Percentiles rank a stretch among this genome's conserved stretches.
Evolutionary conservation across 2,797 vertebrate genomes (phyloP).

Genomic region (Melopsittacus undulatus): DNA sequence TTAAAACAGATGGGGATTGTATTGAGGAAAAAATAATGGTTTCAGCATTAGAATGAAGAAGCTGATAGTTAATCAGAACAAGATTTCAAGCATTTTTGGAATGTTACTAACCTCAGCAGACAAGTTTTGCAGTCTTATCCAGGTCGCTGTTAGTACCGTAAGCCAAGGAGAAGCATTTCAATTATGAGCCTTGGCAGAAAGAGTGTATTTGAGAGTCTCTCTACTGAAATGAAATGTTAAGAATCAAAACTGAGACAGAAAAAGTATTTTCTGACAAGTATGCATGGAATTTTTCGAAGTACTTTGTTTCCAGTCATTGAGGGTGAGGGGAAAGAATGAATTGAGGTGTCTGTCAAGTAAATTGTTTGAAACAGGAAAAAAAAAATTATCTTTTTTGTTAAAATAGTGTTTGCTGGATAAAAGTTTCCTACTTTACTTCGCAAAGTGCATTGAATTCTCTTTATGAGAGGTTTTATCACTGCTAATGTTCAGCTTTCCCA

Average conservation of each 20-base stretch:
- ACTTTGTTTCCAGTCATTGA: slow-evolving; percentile 6
- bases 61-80: slow-evolving; percentile 12
- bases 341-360: not conserved
- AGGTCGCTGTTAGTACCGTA: not conserved
- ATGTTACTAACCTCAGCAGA: not conserved
- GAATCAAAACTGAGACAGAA: slow-evolving; percentile 19
- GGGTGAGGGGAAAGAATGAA: not conserved
- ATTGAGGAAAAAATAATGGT: not conserved
- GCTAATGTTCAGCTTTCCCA: not conserved
- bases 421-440: not conserved
- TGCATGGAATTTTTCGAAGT: not conserved
- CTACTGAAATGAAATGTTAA: slow-evolving; percentile 16
- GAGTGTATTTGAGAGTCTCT: not conserved
- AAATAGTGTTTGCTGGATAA: not conserved
- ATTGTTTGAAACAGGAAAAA: not conserved
- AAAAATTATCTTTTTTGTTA: not conserved
- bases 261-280: not conserved
- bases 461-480: not conserved
- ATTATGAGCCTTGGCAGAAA: not conserved
- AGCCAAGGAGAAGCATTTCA: slow-evolving; percentile 16
- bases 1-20: slow-evolving; percentile 33
- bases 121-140: not conserved
- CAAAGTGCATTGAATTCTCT: rapidly evolving
- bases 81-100: slow-evolving; percentile 45
- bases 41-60: slow-evolving; percentile 13